Conservation (phyloP, 2,797 vertebrate species). For the Sandelia bainsii region DNA sequence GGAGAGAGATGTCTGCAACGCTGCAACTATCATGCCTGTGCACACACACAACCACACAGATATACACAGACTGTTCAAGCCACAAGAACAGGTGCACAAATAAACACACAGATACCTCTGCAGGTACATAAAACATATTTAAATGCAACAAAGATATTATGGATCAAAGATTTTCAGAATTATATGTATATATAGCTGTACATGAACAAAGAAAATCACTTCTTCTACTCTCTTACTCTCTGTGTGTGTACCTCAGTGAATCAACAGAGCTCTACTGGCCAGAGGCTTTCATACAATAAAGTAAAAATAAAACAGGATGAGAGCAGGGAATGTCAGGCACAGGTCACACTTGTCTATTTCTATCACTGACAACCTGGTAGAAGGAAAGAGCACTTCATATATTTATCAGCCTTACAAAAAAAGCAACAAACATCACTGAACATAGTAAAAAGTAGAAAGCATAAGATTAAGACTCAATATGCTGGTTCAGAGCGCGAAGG, state of each 20-base stretch:
- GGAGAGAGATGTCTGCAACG: conserved; percentile 63
- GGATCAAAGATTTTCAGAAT: neutral
- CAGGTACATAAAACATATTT: conserved; percentile 5
- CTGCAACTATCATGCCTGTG: conserved; percentile 14
- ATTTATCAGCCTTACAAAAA: conserved; percentile 23
- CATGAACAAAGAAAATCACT: neutral
- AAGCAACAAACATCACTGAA: conserved; percentile 12
- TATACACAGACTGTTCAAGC: neutral
- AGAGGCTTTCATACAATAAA: conserved; percentile 57
- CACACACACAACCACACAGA: conserved; percentile 5
- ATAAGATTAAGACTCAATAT: neutral
- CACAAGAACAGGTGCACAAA: conserved; percentile 26
- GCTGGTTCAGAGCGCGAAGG: conserved; percentile 45
- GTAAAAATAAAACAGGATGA: conserved; percentile 40
- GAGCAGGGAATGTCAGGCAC: conserved; percentile 40
- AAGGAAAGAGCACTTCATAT: conserved; percentile 27
- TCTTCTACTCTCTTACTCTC: too few species aligned
- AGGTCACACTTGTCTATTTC: conserved; percentile 53
- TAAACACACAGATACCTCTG: conserved; percentile 21
- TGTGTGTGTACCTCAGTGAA: conserved; percentile 26
- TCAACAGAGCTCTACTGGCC: conserved; percentile 50
- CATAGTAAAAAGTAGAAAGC: conserved; percentile 6
- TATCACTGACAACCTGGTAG: conserved; percentile 33
- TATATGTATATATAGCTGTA: neutral
- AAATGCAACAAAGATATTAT: conserved; percentile 7